Conservation (phyloP, 2,888 invertebrate genomes). For the Thumatha senex region DNA sequence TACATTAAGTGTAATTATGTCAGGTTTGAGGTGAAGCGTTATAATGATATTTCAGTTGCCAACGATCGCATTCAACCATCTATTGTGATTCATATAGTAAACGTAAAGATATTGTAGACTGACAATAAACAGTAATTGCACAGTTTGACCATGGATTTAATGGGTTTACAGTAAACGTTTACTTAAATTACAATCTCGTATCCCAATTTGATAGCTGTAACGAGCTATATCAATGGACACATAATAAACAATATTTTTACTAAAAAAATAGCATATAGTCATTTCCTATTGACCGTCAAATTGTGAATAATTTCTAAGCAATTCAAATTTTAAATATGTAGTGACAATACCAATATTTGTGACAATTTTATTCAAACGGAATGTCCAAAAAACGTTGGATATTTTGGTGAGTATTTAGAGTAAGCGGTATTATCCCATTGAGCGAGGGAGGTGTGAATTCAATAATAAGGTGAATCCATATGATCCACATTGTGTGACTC, state of each 20-base stretch:
- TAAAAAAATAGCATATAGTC: neutral
- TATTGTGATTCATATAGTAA: constrained; percentile 24
- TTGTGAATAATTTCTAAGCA: constrained; percentile 11
- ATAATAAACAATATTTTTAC: neutral
- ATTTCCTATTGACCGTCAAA: neutral
- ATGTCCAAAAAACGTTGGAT: constrained; percentile 14
- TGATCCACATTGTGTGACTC: constrained; percentile 49
- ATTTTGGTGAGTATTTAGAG: constrained; percentile 33
- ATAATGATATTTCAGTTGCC: constrained; percentile 53
- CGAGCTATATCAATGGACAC: neutral
- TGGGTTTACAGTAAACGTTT: constrained; percentile 5
- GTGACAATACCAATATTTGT: constrained; percentile 25
- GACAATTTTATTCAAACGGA: too few relatives aligned
- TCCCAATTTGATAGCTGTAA: constrained; percentile 1
- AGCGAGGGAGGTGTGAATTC: constrained; percentile 69
- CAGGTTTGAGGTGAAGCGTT: constrained; percentile 55
- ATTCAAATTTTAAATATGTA: constrained; percentile 12
- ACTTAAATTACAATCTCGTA: constrained; percentile 6
- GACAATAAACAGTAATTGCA: constrained; percentile 23
- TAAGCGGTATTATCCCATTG: constrained; percentile 45
- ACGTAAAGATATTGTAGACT: constrained; percentile 19
- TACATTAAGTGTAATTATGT: constrained; percentile 66
- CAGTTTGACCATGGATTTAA: constrained; percentile 21
- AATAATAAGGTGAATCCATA: constrained; percentile 58
- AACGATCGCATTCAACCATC: constrained; percentile 28